phyloP scores from a whole-genome alignment of 2,113 vertebrate genomes.

The Malaclemys terrapin region DNA sequence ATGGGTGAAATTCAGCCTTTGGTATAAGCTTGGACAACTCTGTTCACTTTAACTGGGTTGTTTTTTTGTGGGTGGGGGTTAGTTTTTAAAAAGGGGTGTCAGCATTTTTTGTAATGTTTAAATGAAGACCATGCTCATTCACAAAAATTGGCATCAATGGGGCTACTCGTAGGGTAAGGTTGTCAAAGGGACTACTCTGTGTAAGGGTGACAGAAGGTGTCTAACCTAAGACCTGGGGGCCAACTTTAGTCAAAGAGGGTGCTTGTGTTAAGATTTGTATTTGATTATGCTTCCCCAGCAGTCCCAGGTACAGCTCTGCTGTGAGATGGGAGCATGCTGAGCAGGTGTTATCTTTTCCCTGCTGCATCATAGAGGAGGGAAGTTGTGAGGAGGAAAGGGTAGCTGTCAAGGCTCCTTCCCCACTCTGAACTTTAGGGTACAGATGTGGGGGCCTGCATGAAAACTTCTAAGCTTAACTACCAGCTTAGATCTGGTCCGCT shows the following conservation, averaged over 20 bases:
- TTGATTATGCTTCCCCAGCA: background rate
- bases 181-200: background rate
- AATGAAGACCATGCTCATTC: background rate
- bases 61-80: no score
- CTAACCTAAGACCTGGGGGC: background rate
- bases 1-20: background rate
- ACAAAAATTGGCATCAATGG: background rate
- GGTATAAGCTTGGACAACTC: background rate
- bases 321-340: rapidly evolving
- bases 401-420: no score
- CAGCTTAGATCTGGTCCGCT: no score
- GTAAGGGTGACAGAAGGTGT: no score
- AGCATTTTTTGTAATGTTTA: background rate
- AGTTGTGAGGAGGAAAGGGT: background rate
- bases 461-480: no score
- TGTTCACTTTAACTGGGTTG: background rate
- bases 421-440: no score
- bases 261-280: background rate
- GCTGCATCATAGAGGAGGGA: background rate
- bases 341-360: background rate
- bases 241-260: background rate
- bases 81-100: no score
- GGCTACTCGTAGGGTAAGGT: background rate
- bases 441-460: no score
- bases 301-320: background rate